Conservation (phyloP, 2,888 invertebrate genomes). For the Polylopha cassiicola region DNA sequence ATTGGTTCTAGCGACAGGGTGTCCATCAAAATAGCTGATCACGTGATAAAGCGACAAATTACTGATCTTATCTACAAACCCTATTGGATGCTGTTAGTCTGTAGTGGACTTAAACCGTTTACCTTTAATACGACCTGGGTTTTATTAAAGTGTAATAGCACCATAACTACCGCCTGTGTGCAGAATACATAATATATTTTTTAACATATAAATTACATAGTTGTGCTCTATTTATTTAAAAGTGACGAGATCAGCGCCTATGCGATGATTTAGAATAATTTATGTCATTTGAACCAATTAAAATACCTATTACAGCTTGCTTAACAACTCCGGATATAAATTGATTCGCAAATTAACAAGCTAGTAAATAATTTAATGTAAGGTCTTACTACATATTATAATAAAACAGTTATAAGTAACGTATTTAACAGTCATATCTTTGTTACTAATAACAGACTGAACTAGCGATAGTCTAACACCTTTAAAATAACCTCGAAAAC, state of each 20-base stretch:
- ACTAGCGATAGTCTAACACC: too few relatives aligned
- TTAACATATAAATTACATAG: conserved; percentile 8
- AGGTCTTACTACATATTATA: conserved; percentile 3
- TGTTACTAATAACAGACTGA: too few relatives aligned
- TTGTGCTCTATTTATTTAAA: conserved; percentile 10
- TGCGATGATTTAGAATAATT: conserved; percentile 9
- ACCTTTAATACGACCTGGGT: conserved; percentile 2
- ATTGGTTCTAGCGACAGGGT: too few relatives aligned
- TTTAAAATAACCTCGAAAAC: too few relatives aligned
- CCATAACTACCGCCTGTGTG: neutral
- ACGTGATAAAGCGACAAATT: conserved; percentile 7
- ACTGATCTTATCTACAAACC: conserved; percentile 5
- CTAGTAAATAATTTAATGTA: conserved; percentile 6
- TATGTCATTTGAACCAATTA: conserved; percentile 8
- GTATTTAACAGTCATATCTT: too few relatives aligned
- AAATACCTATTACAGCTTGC: conserved; percentile 11
- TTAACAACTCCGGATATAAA: conserved; percentile 12
- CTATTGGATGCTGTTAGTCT: conserved; percentile 1
- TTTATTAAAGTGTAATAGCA: conserved; percentile 10
- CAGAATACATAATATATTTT: neutral
- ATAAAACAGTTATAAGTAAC: too few relatives aligned
- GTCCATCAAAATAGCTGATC: conserved; percentile 7
- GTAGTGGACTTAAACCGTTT: conserved; percentile 1
- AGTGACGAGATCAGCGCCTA: conserved; percentile 3
- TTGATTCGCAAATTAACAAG: conserved; percentile 9